phyloP scores from a whole-genome alignment of 2,797 vertebrate genomes.

The Octomys mimax region DNA sequence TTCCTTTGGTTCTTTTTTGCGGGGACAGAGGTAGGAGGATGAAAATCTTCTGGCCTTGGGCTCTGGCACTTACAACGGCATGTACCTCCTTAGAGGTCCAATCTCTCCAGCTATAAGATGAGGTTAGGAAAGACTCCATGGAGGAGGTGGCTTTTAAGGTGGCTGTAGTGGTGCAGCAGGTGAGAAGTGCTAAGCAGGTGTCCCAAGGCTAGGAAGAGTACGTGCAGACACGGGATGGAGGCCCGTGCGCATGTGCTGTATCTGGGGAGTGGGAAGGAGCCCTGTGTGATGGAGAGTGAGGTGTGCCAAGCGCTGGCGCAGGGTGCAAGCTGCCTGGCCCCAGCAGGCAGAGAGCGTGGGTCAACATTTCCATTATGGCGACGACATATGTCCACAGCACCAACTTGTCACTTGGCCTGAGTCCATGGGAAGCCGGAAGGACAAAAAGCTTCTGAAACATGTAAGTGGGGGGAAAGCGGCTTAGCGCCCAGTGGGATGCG shows the following conservation, averaged over 20 bases:
- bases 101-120: not conserved
- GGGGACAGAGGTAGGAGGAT: not conserved
- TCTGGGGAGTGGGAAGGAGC: not conserved
- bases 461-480: conserved; percentile 82
- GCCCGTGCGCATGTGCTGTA: not conserved
- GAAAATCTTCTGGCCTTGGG: not conserved
- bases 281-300: conserved; percentile 48
- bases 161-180: not conserved
- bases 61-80: not conserved
- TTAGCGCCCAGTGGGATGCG: conserved; percentile 83
- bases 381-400: conserved; percentile 85
- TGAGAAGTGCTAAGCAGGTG: not conserved
- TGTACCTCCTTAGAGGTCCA: not conserved
- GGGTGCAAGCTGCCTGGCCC: conserved; percentile 80
- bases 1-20: not conserved
- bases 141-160: not conserved
- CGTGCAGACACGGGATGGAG: not conserved
- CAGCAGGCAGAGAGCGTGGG: conserved; percentile 79
- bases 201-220: not conserved
- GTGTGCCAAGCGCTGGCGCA: conserved; percentile 61
- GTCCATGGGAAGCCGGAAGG: conserved; percentile 86
- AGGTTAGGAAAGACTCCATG: not conserved
- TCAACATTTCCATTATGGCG: conserved; percentile 84
- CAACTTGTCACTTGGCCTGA: conserved; percentile 85
- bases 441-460: conserved; percentile 84